Conservation (phyloP, 2,797 vertebrate genomes). For the Astyanax mexicanus region DNA sequence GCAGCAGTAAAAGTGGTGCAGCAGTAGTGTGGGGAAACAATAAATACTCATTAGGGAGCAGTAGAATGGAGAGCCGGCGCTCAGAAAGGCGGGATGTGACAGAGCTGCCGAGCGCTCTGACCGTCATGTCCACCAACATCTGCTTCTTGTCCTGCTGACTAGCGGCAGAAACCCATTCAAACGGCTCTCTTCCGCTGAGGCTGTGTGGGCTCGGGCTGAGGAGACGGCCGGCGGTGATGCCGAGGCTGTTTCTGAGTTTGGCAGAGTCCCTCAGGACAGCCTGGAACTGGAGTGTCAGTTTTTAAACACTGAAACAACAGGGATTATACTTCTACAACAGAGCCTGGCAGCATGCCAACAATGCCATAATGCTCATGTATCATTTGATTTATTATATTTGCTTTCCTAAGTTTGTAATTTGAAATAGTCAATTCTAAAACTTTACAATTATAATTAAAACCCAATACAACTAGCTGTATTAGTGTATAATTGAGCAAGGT, state of each 20-base stretch:
- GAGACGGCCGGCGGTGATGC: slow-evolving; percentile 1
- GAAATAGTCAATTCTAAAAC: no score
- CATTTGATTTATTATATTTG: no score
- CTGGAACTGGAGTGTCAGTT: slow-evolving; percentile 16
- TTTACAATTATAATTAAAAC: no score
- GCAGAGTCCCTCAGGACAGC: slow-evolving; percentile 3
- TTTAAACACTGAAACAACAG: neutral
- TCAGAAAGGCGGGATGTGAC: slow-evolving; percentile 36
- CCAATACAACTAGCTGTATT: no score
- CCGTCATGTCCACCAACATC: slow-evolving; percentile 43
- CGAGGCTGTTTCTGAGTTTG: neutral
- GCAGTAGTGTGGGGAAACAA: slow-evolving; percentile 44
- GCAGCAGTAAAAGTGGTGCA: slow-evolving; percentile 27
- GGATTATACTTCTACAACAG: neutral
- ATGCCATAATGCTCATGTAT: no score
- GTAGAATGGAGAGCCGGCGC: slow-evolving; percentile 33
- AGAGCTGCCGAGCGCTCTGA: slow-evolving; percentile 38
- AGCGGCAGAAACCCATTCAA: slow-evolving; percentile 41
- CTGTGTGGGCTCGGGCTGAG: slow-evolving; percentile 9
- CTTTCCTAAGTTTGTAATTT: no score
- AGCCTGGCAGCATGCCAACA: no score
- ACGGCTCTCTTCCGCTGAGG: slow-evolving; percentile 1
- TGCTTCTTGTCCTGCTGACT: slow-evolving; percentile 47
- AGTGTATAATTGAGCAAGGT: no score
- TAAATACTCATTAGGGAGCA: slow-evolving; percentile 53